Evolutionary conservation across 2,888 invertebrate genomes (phyloP), one percentile per base, ranked within the genome.

Genomic region (Nezara viridula): DNA sequence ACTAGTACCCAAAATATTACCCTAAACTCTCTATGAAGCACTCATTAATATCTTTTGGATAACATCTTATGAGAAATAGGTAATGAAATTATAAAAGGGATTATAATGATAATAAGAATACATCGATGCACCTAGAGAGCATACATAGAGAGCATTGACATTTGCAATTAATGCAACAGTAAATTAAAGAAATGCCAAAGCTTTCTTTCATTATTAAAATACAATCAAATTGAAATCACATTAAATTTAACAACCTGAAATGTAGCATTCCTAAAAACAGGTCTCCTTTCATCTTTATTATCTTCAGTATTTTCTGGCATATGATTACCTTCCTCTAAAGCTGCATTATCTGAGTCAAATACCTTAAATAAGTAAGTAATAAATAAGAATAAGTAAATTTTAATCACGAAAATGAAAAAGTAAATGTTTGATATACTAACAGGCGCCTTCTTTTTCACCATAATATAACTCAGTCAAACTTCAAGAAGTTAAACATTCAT

Each of bases 181-280:
- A n/a, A n/a, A n/a, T n/a, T n/a, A n/a, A n/a, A n/a, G n/a, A n/a
- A n/a, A n/a, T n/a, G n/a, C n/a, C n/a, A n/a, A n/a, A n/a, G n/a
- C n/a, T n/a, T n/a, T n/a, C n/a, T n/a, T n/a, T n/a, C n/a, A n/a
- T n/a, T n/a, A n/a, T n/a, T n/a, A n/a, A n/a, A n/a, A n/a, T n/a
- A n/a, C 50, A 50, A 50, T 16, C n/a, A 89, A 50, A 27, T 60
- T 12, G 85, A 50, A 88, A 47, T 37, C 16, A 73, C 27, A 50
- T 89, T 55, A 40, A 24, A 21, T 32, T n/a, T 60, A 90, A 81
- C 87, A 40, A 89, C 87, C 55, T 90, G 89, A 88, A 90, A 89
- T 73, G 85, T 88, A 27, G 89, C 89, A 60, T 90, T 90, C 77
- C 90, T 89, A 77, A 89, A 91, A 37, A 88, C 44, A 50, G 90